These are phyloP conservation scores for Benitochromis conjunctus DNA, from an alignment of 2,113 vertebrate species.

Conservation along the genomic window DNA sequence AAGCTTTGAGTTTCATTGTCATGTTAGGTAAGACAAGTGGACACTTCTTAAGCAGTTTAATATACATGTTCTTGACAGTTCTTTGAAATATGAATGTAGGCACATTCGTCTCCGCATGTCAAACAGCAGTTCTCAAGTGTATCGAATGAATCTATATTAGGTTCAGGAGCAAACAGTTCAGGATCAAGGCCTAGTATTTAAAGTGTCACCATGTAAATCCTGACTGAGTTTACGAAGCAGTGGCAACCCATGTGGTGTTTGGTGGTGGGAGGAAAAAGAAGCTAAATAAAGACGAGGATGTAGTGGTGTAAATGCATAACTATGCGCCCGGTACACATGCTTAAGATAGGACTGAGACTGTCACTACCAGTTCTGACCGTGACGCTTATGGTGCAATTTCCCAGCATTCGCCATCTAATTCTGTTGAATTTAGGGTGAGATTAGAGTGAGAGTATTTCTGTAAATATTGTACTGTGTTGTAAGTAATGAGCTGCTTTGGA, in stretches of 20 bases:
- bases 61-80: background rate
- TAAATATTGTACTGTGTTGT: background rate
- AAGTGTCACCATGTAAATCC: slow-evolving; percentile 21
- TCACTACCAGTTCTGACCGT: slow-evolving; percentile 6
- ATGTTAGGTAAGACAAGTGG: background rate
- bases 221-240: slow-evolving; percentile 18
- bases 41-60: background rate
- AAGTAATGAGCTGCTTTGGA: background rate
- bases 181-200: slow-evolving; percentile 7
- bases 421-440: background rate
- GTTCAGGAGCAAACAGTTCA: background rate
- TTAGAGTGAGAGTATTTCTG: too few species aligned
- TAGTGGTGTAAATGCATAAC: slow-evolving; percentile 43
- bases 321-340: slow-evolving; percentile 43
- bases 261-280: background rate
- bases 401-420: background rate
- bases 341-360: slow-evolving; percentile 44
- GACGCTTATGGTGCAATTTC: background rate
- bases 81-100: background rate
- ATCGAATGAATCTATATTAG: slow-evolving; percentile 1
- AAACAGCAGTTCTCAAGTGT: background rate
- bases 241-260: slow-evolving; percentile 4
- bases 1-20: background rate
- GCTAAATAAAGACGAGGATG: slow-evolving; percentile 62
- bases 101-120: background rate